phyloP scores from a whole-genome alignment of 2,888 invertebrate genomes.

The Drosophila yooni region DNA sequence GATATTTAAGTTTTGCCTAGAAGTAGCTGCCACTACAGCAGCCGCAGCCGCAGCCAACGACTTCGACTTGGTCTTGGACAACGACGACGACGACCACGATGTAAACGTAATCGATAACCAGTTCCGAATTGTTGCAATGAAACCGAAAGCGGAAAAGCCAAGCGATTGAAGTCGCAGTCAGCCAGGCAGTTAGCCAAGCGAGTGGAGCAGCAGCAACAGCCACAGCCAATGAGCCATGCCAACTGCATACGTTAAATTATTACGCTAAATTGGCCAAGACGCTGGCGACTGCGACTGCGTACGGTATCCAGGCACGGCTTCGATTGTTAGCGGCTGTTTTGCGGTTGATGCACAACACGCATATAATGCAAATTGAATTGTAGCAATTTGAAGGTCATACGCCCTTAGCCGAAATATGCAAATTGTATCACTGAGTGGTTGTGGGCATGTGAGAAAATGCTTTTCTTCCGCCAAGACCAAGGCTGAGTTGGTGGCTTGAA shows the following conservation, averaged over 20 bases:
- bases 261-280: slow-evolving; percentile 74
- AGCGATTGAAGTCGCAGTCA: slow-evolving; percentile 57
- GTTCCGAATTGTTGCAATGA: slow-evolving; percentile 81
- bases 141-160: slow-evolving; percentile 81
- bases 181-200: slow-evolving; percentile 50
- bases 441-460: slow-evolving; percentile 63
- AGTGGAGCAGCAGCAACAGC: slow-evolving; percentile 38
- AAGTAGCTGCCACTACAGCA: slow-evolving; percentile 38
- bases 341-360: slow-evolving; percentile 29
- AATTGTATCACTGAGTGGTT: slow-evolving; percentile 43
- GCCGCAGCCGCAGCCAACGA: slow-evolving; percentile 20
- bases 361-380: slow-evolving; percentile 67
- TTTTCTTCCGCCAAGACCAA: slow-evolving; percentile 61
- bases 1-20: slow-evolving; percentile 76
- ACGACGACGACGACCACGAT: slow-evolving; percentile 37
- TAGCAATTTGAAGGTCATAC: slow-evolving; percentile 75
- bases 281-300: slow-evolving; percentile 31
- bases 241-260: slow-evolving; percentile 74
- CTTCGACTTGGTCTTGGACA: slow-evolving; percentile 29
- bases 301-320: slow-evolving; percentile 36
- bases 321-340: slow-evolving; percentile 24
- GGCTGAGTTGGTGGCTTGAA: not conserved
- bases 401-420: slow-evolving; percentile 73
- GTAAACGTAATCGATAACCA: slow-evolving; percentile 81
- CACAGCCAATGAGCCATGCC: slow-evolving; percentile 69